These are phyloP conservation scores for Ptychochromis oligacanthus DNA, from an alignment of 2,113 vertebrate genomes.

Conservation along the genomic window DNA sequence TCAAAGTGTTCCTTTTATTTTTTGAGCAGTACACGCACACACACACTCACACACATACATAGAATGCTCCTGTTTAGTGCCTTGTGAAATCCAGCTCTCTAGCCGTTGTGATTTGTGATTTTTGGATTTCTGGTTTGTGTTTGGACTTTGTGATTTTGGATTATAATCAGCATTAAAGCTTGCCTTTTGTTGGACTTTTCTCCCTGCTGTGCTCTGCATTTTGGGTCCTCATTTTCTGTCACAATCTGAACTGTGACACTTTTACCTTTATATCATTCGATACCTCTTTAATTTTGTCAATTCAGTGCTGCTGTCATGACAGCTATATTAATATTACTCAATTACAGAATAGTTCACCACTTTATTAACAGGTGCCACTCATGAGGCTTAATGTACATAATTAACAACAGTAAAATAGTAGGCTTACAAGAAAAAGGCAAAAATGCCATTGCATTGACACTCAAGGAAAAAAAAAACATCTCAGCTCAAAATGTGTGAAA, in stretches of 20 bases:
- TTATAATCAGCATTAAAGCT: too few relatives aligned
- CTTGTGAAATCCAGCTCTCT: too few relatives aligned
- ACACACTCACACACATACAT: too few relatives aligned
- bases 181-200: too few relatives aligned
- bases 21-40: too few relatives aligned
- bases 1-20: too few relatives aligned
- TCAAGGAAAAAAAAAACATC: not conserved
- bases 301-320: not conserved
- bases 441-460: not conserved
- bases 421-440: not conserved
- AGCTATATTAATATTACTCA: not conserved
- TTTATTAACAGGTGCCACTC: not conserved
- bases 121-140: too few relatives aligned
- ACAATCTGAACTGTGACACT: not conserved
- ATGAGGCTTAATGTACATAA: not conserved
- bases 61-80: too few relatives aligned
- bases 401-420: not conserved
- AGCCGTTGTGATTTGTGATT: too few relatives aligned
- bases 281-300: not conserved
- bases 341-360: not conserved
- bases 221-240: too few relatives aligned
- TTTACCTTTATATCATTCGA: not conserved
- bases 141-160: too few relatives aligned
- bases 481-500: not conserved
- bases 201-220: too few relatives aligned